A percentile compares a stretch with the other conserved stretches of the same genome.
Conservation (phyloP, 2,113 vertebrate species). For the Blennius ocellaris region DNA sequence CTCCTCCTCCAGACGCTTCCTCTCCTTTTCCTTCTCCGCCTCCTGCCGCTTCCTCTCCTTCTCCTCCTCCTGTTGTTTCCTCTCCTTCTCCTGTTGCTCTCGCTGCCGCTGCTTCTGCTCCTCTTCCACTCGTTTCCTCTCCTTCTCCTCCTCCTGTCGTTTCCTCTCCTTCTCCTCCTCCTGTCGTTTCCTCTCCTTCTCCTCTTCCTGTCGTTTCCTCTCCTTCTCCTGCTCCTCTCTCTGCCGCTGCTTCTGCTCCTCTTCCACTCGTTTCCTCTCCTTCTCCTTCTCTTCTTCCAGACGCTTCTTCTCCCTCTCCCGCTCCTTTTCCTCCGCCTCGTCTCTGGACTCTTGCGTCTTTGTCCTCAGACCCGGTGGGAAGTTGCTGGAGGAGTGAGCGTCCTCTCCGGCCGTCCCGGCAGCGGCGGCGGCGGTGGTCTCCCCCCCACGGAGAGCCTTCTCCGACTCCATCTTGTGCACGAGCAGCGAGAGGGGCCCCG, state of each 20-base stretch:
- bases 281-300: background rate
- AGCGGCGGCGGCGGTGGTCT: constrained; percentile 28
- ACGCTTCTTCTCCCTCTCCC: background rate
- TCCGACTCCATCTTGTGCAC: constrained; percentile 85
- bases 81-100: constrained; percentile 19
- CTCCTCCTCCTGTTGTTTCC: constrained; percentile 9
- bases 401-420: constrained; percentile 39
- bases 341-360: constrained; percentile 32
- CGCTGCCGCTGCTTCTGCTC: constrained; percentile 17
- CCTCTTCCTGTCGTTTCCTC: constrained; percentile 22
- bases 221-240: constrained; percentile 9
- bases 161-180: constrained; percentile 16
- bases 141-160: constrained; percentile 11
- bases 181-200: constrained; percentile 12
- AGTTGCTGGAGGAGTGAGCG: constrained; percentile 28
- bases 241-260: background rate
- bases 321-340: constrained; percentile 29
- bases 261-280: constrained; percentile 30
- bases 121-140: constrained; percentile 13
- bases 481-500: constrained; percentile 81
- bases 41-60: constrained; percentile 5
- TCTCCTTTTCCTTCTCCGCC: constrained; percentile 1
- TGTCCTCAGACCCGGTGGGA: constrained; percentile 33
- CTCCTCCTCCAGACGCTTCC: background rate
- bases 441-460: constrained; percentile 45